These are phyloP conservation scores for Melanotus villosus DNA, from an alignment of 2,888 invertebrate species.

Conservation along the genomic window DNA sequence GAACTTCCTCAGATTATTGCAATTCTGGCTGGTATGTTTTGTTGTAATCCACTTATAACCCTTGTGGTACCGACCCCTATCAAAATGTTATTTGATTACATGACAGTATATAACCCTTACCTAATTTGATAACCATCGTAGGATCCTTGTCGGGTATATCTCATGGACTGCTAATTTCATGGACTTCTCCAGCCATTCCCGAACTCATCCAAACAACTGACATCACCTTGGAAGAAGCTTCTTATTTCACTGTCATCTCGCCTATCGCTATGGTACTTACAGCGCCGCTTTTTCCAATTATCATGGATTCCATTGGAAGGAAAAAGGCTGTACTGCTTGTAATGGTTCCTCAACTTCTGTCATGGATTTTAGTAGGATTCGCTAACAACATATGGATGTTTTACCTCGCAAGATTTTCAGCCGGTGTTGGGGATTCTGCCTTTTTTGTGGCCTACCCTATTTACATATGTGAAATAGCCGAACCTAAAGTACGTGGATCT, in stretches of 20 bases:
- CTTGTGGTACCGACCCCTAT: too few relatives aligned
- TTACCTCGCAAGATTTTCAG: conserved; percentile 44
- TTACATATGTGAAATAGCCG: conserved; percentile 56
- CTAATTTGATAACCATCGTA: too few relatives aligned
- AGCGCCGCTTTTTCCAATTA: conserved; percentile 23
- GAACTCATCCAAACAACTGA: conserved; percentile 18
- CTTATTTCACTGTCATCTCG: conserved; percentile 52
- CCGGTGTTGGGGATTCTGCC: conserved; percentile 52
- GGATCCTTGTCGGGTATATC: not conserved
- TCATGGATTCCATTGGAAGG: conserved; percentile 57
- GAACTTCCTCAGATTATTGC: too few relatives aligned
- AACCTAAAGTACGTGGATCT: conserved; percentile 57
- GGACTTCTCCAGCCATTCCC: conserved; percentile 32
- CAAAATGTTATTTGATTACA: too few relatives aligned
- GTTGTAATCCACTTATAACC: too few relatives aligned
- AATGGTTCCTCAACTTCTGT: conserved; percentile 57
- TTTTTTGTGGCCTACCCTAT: conserved; percentile 51
- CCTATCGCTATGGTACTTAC: conserved; percentile 48
- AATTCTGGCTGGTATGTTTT: too few relatives aligned
- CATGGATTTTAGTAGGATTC: conserved; percentile 55
- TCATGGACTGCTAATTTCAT: conserved; percentile 13
- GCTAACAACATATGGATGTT: conserved; percentile 19
- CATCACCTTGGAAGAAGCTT: conserved; percentile 49
- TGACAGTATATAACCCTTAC: too few relatives aligned
- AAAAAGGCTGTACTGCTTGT: conserved; percentile 56